Evolutionary conservation across 2,113 vertebrate genomes (phyloP).

Genomic region (Shinisaurus crocodilurus): DNA sequence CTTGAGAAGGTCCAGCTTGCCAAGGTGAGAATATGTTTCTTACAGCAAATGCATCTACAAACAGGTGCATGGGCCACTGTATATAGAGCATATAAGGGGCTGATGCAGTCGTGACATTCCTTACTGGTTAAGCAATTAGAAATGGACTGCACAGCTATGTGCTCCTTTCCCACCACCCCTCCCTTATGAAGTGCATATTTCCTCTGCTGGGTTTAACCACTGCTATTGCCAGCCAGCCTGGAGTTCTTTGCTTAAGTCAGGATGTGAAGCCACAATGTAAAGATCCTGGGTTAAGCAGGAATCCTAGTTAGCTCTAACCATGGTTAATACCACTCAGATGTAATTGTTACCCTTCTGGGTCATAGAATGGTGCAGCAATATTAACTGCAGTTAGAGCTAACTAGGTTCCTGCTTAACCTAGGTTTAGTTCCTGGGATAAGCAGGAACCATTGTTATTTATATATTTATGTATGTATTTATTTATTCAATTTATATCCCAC

Average conservation of each 20-base stretch:
- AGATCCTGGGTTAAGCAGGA: neutral
- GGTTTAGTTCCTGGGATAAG: neutral
- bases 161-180: neutral
- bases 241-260: neutral
- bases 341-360: neutral
- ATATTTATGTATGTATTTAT: too few relatives aligned
- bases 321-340: neutral
- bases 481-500: too few relatives aligned
- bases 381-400: neutral
- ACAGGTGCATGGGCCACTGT: neutral
- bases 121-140: neutral
- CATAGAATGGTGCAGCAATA: neutral
- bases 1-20: conserved; percentile 82
- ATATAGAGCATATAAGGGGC: neutral
- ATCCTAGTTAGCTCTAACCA: neutral
- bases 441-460: neutral
- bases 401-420: neutral
- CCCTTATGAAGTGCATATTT: neutral
- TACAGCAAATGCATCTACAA: neutral
- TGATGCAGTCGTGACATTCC: neutral
- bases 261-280: neutral
- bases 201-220: neutral
- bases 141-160: neutral
- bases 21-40: conserved; percentile 76
- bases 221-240: too few relatives aligned